A percentile compares a stretch with the other conserved stretches of the same genome.
Evolutionary conservation across 2,888 invertebrate genomes (phyloP).

Genomic region (Caenorhabditis drosophilae): DNA sequence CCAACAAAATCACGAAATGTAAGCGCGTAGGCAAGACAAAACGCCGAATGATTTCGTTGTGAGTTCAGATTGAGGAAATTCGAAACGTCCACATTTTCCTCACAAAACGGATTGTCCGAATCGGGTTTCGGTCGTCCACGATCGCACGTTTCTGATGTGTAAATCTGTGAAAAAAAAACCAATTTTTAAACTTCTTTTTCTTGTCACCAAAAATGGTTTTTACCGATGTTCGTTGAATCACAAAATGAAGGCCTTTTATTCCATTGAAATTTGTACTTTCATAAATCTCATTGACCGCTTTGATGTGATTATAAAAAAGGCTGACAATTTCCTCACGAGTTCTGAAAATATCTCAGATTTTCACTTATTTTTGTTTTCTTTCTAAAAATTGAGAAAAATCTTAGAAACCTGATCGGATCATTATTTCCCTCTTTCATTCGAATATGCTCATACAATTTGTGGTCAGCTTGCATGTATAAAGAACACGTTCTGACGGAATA

Average conservation of each 20-base stretch:
- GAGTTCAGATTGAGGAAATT: conserved; percentile 98
- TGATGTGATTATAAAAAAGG: conserved; percentile 95
- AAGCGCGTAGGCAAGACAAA: conserved; percentile 98
- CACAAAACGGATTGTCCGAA: conserved; percentile 76
- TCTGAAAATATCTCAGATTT: conserved; percentile 70
- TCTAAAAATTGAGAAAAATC: neutral
- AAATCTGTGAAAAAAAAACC: conserved; percentile 76
- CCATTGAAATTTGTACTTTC: conserved; percentile 93
- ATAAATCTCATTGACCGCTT: conserved; percentile 96
- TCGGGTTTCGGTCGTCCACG: conserved; percentile 48
- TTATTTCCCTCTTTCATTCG: conserved; percentile 74
- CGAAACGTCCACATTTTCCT: conserved; percentile 96
- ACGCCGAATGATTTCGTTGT: conserved; percentile 93
- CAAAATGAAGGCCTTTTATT: conserved; percentile 92
- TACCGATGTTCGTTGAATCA: conserved; percentile 86
- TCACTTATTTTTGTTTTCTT: neutral
- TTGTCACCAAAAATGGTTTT: conserved; percentile 9
- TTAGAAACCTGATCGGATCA: conserved; percentile 65
- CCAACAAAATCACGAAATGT: conserved; percentile 95
- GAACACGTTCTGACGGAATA: conserved; percentile 65
- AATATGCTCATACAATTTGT: conserved; percentile 93
- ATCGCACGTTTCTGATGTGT: conserved; percentile 83
- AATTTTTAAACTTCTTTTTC: neutral
- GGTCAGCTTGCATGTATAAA: conserved; percentile 87
- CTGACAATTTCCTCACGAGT: conserved; percentile 95